A percentile compares a stretch with the other conserved stretches of the same genome.
Evolutionary conservation across 2,797 vertebrate genomes (phyloP).

Genomic region (Sphenopsis melanotis): DNA sequence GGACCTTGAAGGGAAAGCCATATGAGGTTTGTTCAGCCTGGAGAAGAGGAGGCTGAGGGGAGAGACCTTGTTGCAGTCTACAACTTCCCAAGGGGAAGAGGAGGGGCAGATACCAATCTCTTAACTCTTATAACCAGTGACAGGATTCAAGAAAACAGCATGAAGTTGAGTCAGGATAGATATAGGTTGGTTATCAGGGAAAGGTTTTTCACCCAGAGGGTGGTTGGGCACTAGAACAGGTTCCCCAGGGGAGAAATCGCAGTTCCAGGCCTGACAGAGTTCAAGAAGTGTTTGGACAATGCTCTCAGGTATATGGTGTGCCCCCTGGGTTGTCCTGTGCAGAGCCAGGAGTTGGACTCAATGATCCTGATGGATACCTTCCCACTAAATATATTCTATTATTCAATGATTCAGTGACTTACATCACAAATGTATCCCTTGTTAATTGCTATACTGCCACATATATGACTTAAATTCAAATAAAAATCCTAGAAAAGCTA

Average conservation of each 20-base stretch:
- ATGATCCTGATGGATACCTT: background rate
- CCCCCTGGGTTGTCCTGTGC: background rate
- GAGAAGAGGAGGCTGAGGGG: background rate
- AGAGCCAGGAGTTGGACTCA: background rate
- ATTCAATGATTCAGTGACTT: background rate
- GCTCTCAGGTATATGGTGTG: background rate
- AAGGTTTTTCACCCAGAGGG: background rate
- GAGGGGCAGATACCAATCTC: accelerated
- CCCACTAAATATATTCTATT: background rate
- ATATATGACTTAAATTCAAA: background rate
- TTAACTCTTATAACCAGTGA: background rate
- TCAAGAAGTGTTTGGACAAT: background rate
- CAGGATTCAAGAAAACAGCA: background rate
- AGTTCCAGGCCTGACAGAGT: background rate
- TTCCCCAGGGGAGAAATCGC: no score
- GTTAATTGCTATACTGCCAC: background rate
- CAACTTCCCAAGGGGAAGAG: background rate
- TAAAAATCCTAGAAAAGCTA: background rate
- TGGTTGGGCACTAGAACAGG: background rate
- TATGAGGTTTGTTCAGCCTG: background rate
- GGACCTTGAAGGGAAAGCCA: accelerated
- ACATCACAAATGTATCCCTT: background rate
- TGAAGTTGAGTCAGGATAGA: background rate
- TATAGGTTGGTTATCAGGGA: background rate
- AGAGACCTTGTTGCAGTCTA: background rate